Base-by-base conservation (phyloP, 2,113 vertebrate genomes). In the Tilapia sparmanii region DNA sequence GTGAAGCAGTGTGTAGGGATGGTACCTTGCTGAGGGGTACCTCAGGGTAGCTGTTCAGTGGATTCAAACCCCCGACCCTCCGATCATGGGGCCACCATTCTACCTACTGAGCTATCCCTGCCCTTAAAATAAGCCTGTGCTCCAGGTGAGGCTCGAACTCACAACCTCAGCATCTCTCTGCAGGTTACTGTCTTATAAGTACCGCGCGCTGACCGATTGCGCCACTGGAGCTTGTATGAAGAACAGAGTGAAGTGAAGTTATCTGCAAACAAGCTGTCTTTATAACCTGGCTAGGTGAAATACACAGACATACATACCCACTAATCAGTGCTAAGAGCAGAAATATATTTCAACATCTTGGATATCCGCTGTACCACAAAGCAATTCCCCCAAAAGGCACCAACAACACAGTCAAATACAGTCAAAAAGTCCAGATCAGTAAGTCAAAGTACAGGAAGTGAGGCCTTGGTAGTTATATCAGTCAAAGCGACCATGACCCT, bases 91-190 rank as follows among this genome's bases (percentile, higher is more conserved):
- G 2, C 5, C 4, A 0, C 1, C 29, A 33, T 10, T 63, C 29
- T 11, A 63, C 16, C 29, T 19, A 63, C 1, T 61, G 29, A 33
- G 2, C 3, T 61, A 61, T 61, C 9, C 57, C 57, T 33, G 57
- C 57, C 57, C 16, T 16, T 61, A 33, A 63, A 33, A 11, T 33
- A 33, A 0, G 2, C 16, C 9, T 11, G 9, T 76, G 82, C 87
- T 86, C 82, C 82, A 92, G 80, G 84, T 90, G 86, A 91, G 86
- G 76, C 52, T 92, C 2, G 4, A 90, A 83, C 82, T 91, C 89
- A 52, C 89, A 91, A 90, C 85, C 83, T 86, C 79, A 1, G 81
- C 89, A 90, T 87, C 2, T 2, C 84, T 86, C 63, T 26, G 78
- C 82, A 5, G 52, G 68, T 2, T 63, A 89, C 86, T 92, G 86